These are phyloP conservation scores for Sycophila sp. DNA, from an alignment of 1,140 invertebrate genomes.

Conservation along the genomic window DNA sequence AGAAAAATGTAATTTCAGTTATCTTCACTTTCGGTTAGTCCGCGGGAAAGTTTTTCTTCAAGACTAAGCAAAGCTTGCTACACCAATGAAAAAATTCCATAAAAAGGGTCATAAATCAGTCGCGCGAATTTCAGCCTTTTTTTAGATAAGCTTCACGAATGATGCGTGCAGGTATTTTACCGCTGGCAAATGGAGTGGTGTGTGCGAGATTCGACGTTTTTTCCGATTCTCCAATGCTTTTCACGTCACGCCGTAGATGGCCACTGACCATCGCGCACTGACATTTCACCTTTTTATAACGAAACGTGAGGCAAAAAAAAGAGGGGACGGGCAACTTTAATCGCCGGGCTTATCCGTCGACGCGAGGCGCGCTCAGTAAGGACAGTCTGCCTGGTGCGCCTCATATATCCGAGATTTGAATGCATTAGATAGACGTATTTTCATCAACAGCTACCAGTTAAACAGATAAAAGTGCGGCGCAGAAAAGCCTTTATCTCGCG, in stretches of 20 bases:
- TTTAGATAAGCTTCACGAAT: not conserved
- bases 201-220: not conserved
- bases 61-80: too few species aligned
- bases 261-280: not conserved
- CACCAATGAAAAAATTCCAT: too few species aligned
- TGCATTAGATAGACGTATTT: too few species aligned
- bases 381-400: not conserved
- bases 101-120: too few species aligned
- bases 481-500: too few species aligned
- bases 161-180: too few species aligned
- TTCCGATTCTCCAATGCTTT: constrained; percentile 2
- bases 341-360: not conserved
- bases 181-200: not conserved
- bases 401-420: not conserved
- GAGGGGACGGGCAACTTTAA: not conserved
- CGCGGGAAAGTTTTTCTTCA: too few species aligned
- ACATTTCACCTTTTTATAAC: constrained; percentile 23
- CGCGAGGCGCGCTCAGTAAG: not conserved
- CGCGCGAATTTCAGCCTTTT: too few species aligned
- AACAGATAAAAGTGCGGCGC: too few species aligned
- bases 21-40: too few species aligned
- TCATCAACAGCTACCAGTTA: too few species aligned
- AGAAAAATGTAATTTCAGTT: too few species aligned
- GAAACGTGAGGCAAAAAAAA: not conserved
- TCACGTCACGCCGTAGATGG: not conserved